phyloP scores from a whole-genome alignment of 2,888 invertebrate genomes.

The Cosmia pyralina region DNA sequence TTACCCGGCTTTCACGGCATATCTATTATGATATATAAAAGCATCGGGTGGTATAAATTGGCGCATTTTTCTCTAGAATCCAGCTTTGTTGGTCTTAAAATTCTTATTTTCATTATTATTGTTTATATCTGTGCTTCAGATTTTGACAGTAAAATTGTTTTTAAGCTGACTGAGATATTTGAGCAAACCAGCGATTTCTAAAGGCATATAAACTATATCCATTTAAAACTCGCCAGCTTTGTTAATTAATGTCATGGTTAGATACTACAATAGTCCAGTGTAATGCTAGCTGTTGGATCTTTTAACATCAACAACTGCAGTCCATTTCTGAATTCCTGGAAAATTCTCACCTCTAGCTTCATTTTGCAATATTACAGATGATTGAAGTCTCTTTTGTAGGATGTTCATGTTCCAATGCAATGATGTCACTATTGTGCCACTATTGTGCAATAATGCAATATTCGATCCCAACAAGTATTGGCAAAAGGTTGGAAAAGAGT shows the following conservation, averaged over 20 bases:
- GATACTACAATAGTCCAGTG: neutral
- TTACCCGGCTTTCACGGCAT: constrained; percentile 56
- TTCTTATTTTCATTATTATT: constrained; percentile 31
- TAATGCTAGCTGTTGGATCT: neutral
- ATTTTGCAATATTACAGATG: constrained; percentile 13
- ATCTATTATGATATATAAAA: constrained; percentile 50
- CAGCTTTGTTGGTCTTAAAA: constrained; percentile 48
- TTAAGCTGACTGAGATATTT: constrained; percentile 11
- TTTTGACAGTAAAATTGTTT: constrained; percentile 9
- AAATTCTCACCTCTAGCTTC: constrained; percentile 1
- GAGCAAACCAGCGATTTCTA: neutral
- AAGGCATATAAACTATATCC: neutral
- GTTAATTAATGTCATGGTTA: neutral
- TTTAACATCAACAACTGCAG: neutral
- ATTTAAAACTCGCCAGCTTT: neutral
- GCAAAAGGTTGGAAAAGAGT: constrained; percentile 20
- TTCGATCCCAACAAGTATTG: constrained; percentile 21
- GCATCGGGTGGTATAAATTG: constrained; percentile 37
- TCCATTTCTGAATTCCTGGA: neutral
- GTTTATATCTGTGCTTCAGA: constrained; percentile 6
- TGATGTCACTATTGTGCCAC: constrained; percentile 15
- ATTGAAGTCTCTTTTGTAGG: constrained; percentile 33
- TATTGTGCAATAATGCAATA: constrained; percentile 21
- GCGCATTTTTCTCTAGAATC: constrained; percentile 29
- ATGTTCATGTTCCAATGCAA: constrained; percentile 10